Evolutionary conservation across 2,888 invertebrate species (phyloP).

Genomic region (Sipunculus nudus): DNA sequence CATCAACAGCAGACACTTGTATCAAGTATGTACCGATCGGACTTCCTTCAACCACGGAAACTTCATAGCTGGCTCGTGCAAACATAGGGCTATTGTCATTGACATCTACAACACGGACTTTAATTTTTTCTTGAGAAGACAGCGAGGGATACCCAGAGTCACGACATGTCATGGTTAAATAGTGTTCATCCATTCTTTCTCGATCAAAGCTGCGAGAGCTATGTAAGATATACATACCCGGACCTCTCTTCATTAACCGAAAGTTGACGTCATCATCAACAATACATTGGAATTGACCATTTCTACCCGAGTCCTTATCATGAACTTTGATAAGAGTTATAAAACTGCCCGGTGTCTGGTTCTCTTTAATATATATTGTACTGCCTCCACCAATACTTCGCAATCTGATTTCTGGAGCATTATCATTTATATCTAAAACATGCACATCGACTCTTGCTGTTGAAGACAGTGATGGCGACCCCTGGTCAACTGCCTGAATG

Average conservation of each 20-base stretch:
- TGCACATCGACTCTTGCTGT: constrained; percentile 15
- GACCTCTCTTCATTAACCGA: no score
- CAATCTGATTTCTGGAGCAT: constrained; percentile 24
- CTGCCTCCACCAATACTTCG: no score
- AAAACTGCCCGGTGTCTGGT: constrained; percentile 15
- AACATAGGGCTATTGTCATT: no score
- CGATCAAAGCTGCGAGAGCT: no score
- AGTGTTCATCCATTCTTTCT: no score
- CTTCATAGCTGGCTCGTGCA: constrained; percentile 86
- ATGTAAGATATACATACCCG: no score
- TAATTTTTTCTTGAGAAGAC: no score
- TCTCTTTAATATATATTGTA: constrained; percentile 12
- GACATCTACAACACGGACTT: no score
- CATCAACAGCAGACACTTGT: constrained; percentile 82
- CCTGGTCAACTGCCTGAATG: constrained; percentile 83
- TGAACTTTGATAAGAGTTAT: constrained; percentile 80
- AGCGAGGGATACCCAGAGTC: no score
- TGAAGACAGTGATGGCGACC: constrained; percentile 35
- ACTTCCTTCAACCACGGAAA: constrained; percentile 77
- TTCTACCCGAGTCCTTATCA: constrained; percentile 84
- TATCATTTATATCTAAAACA: constrained; percentile 35
- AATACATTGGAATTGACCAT: constrained; percentile 73
- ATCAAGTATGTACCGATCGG: constrained; percentile 75
- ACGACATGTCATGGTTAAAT: no score
- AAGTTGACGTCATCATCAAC: neutral